Base-by-base conservation (phyloP, 2,797 vertebrate species). In the Melanotaenia parkinsoni region DNA sequence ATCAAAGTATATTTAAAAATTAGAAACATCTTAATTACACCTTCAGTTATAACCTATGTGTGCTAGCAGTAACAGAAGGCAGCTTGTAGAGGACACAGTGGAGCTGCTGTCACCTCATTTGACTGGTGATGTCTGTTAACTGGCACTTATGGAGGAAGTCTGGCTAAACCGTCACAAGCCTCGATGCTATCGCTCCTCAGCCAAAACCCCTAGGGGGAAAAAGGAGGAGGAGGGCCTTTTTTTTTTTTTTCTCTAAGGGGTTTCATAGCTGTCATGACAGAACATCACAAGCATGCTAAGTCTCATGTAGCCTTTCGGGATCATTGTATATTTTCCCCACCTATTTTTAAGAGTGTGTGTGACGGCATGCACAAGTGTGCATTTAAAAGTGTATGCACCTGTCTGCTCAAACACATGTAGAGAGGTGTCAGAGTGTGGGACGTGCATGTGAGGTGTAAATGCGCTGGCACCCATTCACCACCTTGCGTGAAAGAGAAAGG, bases 371-470 rank as follows among this genome's bases (percentile, higher is more conserved):
- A 51, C 12, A 32, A 8, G 38, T 35, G 63, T 68, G 72, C 13
- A 7, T 24, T 54, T 37, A 28, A 72, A 33, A 71, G 63, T 38
- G 59, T 2, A 22, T 20, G 73, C 79, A 82, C 67, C 75, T 81
- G 79, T 78, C 63, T 77, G 75, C 16, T 4, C 38, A 59, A 7
- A 22, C 66, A 61, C 28, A 37, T 57, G 61, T 61, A 13, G 51
- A 40, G 63, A 81, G 69, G 80, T 85, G 88, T 88, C 64, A 13
- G 60, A 32, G 69, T 70, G 75, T 24, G 32, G 72, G 72, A 70
- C 5, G 65, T 77, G 86, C 81, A 73, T 43, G 63, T 59, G 79
- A 93, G 90, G 93, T 94, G 94, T 91, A 93, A 94, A 95, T 93
- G 89, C 79, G 85, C 88, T 86, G 83, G 79, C 87, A 87, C 89